Percentiles rank a stretch among this genome's conserved stretches.
These are phyloP conservation scores for Ailuropoda melanoleuca DNA, from an alignment of 2,113 vertebrate species.

Conservation along the genomic window DNA sequence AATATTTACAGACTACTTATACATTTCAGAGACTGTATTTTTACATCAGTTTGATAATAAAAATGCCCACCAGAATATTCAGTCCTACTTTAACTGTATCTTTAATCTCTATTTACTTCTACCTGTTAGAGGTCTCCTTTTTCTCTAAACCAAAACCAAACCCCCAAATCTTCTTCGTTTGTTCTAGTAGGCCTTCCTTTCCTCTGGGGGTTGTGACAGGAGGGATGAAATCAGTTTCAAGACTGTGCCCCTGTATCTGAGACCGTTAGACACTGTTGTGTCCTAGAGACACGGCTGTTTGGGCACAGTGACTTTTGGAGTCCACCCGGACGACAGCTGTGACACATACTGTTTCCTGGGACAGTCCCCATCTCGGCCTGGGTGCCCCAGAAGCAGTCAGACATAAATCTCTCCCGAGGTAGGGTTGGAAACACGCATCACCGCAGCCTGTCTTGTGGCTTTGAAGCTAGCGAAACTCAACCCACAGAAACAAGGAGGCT, in stretches of 20 bases:
- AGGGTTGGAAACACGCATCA: not conserved
- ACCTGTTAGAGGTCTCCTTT: not conserved
- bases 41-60: not conserved
- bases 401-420: not conserved
- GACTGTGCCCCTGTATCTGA: not conserved
- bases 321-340: not conserved
- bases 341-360: accelerated
- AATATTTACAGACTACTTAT: not conserved
- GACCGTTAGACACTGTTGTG: not conserved
- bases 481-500: conserved; percentile 53
- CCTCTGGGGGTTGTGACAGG: not conserved
- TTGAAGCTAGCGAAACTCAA: not conserved
- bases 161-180: not conserved
- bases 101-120: not conserved
- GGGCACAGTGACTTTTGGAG: not conserved
- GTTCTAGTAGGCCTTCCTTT: not conserved
- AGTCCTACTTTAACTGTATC: not conserved
- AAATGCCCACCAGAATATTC: not conserved
- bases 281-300: not conserved
- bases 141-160: not conserved
- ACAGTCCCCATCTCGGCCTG: not conserved
- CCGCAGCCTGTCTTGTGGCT: not conserved
- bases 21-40: not conserved
- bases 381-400: not conserved
- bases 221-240: not conserved